Conservation (phyloP, 92 coral and sea anemone genomes). For the Plumapathes pennacea region DNA sequence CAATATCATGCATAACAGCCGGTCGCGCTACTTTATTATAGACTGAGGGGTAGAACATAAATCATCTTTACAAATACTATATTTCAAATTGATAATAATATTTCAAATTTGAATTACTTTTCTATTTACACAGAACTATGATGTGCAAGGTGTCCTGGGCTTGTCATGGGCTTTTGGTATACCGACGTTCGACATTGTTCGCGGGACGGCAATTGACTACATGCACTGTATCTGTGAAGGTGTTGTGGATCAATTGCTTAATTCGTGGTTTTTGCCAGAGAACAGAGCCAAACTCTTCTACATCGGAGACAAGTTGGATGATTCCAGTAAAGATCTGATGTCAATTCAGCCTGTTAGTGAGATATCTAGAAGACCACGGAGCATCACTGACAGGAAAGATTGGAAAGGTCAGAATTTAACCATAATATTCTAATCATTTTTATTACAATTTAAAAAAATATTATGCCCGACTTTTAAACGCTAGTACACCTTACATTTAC, state of each 20-base stretch:
- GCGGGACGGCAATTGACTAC: constrained; percentile 54
- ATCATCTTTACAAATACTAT: no score
- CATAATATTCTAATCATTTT: no score
- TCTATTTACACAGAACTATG: constrained; percentile 17
- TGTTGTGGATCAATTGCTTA: constrained; percentile 37
- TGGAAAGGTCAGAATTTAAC: no score
- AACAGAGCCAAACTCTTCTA: constrained; percentile 7
- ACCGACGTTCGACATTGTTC: constrained; percentile 33
- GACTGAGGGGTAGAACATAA: no score
- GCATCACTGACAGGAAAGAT: constrained; percentile 17
- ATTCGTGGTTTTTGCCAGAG: constrained; percentile 29
- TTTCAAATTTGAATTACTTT: no score
- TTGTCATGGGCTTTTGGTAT: constrained; percentile 43
- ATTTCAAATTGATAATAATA: no score
- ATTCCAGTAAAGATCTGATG: constrained; percentile 6
- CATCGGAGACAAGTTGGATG: constrained; percentile 15
- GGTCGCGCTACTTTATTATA: no score
- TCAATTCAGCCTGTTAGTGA: constrained; percentile 20
- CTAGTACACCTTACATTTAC: neutral
- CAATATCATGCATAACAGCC: no score
- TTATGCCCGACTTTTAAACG: neutral
- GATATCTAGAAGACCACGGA: constrained; percentile 35
- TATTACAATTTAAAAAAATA: neutral
- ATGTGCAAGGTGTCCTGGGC: constrained; percentile 41
- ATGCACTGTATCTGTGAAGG: constrained; percentile 66